These are phyloP conservation scores for Drosophila borborema DNA, from an alignment of 2,888 invertebrate species.

Conservation along the genomic window DNA sequence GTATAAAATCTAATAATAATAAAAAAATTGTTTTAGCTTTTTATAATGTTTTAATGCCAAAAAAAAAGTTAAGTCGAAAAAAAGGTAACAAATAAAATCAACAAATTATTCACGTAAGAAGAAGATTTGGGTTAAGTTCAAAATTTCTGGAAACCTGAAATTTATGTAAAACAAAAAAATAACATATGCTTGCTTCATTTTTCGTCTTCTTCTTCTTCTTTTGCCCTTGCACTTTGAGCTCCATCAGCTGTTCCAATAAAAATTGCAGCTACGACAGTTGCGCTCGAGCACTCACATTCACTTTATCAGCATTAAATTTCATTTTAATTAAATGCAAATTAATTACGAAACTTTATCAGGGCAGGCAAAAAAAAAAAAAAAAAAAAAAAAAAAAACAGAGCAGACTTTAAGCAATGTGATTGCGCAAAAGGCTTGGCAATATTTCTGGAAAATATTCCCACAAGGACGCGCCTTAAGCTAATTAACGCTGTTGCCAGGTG, in stretches of 20 bases:
- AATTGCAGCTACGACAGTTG: constrained; percentile 14
- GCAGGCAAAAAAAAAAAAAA: neutral
- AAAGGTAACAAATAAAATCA: too few species aligned
- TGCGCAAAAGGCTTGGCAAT: constrained; percentile 36
- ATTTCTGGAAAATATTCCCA: constrained; percentile 37
- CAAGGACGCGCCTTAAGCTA: constrained; percentile 54
- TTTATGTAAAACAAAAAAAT: neutral
- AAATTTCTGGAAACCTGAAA: neutral
- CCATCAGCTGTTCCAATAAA: constrained; percentile 10
- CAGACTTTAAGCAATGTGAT: constrained; percentile 19
- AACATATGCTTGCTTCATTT: neutral
- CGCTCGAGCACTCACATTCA: constrained; percentile 11
- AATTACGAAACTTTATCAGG: constrained; percentile 49
- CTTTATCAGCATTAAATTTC: constrained; percentile 55
- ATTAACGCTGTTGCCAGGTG: constrained; percentile 47
- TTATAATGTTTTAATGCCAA: too few species aligned
- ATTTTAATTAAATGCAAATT: constrained; percentile 56
- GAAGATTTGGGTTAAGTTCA: too few species aligned
- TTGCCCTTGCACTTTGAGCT: neutral
- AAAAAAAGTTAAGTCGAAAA: too few species aligned
- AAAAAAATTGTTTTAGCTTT: too few species aligned
- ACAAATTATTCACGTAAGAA: too few species aligned
- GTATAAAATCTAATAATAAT: too few species aligned
- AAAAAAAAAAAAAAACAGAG: neutral
- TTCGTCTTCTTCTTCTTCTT: neutral